These are phyloP conservation scores for Diarsia brunnea DNA, from an alignment of 2,888 invertebrate species.

Conservation along the genomic window DNA sequence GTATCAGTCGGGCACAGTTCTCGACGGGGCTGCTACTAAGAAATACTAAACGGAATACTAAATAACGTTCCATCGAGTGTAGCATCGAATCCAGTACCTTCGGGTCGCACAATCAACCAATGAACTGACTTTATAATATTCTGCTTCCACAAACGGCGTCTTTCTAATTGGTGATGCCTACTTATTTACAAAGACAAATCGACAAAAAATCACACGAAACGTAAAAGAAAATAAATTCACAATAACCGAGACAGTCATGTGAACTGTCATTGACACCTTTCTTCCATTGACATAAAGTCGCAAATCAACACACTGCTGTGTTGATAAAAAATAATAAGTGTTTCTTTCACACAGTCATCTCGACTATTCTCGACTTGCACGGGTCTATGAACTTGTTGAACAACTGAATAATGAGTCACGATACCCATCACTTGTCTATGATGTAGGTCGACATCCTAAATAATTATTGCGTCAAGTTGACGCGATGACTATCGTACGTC, in stretches of 20 bases:
- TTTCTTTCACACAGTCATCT: conserved; percentile 5
- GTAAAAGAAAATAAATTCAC: not conserved
- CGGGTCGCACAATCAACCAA: not conserved
- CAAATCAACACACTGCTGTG: not conserved
- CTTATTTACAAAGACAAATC: not conserved
- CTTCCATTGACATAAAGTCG: conserved; percentile 4
- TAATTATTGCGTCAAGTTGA: conserved; percentile 26
- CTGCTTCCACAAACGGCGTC: not conserved
- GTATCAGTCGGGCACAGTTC: not conserved
- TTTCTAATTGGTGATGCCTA: not conserved
- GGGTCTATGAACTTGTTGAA: not conserved
- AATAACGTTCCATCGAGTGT: not conserved
- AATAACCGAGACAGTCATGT: not conserved
- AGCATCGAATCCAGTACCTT: not conserved
- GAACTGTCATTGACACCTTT: conserved; percentile 12
- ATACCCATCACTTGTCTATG: not conserved
- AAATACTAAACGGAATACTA: not conserved
- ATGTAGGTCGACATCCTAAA: conserved; percentile 20
- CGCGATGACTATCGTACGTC: conserved; percentile 29
- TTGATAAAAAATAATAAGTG: not conserved
- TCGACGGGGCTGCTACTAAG: not conserved
- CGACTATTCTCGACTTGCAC: not conserved
- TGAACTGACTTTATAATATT: not conserved
- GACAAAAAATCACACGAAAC: not conserved
- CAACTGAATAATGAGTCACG: not conserved